Base-by-base conservation (phyloP, 1,140 invertebrate species). In the Ips typographus region DNA sequence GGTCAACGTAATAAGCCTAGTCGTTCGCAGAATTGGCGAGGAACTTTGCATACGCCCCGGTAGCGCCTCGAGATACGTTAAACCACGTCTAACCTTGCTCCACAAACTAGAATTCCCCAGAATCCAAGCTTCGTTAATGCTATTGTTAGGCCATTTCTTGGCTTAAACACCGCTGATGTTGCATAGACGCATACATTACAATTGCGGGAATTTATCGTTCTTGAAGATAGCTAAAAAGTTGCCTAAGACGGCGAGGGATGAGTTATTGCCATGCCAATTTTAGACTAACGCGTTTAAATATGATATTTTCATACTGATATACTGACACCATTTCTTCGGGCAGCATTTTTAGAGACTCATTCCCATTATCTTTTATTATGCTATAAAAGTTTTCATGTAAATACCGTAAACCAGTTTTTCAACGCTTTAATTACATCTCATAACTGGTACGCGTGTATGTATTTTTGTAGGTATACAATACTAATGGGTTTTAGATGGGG, bases 41-140 rank as follows among this genome's bases (percentile, higher is more conserved):
- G 2, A 49, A 49, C 44, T 22, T 49, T 49, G 44, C 2, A 61
- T 8, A 22, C 51, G 62, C 62, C 62, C 62, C 22, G 62, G 62
- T 65, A 65, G 7, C 6, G 42, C 39, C 22, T 22, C 2, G 40
- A 51, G 43, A 52, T 38, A 47, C 42, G 52, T 62, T 22, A 22
- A 22, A 22, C 22, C 47, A 65, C 39, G 53, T 38, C 42, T 66
- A 57, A 66, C 64, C 64, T 66, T 66, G 64, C 64, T 66, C 64
- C 64, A 66, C 64, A 66, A 58, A 66, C 42, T 55, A 64, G 64
- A 66, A 66, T 57, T 66, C 64, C 64, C 64, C 58, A 66, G 53
- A 66, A 58, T 40, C 41, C 56, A 22, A 55, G 62, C 52, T 66
- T 55, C 40, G 63, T 43, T 66, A 57, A 66, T 57, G 42, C 64